phyloP scores from a whole-genome alignment of 1,140 invertebrate species.

The Drosophila paulistorum region DNA sequence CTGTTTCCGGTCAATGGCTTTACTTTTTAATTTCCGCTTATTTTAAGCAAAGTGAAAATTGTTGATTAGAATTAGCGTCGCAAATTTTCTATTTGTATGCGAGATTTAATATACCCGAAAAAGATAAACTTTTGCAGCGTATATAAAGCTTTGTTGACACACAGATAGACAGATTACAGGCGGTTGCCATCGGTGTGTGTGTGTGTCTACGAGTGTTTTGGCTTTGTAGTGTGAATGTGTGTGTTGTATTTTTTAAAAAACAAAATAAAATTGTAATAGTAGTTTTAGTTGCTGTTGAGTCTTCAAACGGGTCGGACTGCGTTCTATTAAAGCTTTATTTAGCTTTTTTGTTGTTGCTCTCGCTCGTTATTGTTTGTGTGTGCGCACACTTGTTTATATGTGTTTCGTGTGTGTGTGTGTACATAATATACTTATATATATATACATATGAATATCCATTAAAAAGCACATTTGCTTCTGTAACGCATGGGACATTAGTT shows the following conservation, averaged over 20 bases:
- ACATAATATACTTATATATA: slow-evolving; percentile 18
- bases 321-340: slow-evolving; percentile 30
- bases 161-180: slow-evolving; percentile 25
- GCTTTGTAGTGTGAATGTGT: slow-evolving; percentile 25
- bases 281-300: slow-evolving; percentile 62
- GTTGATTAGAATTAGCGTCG: too few species aligned
- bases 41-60: too few species aligned
- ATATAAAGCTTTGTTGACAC: slow-evolving; percentile 58
- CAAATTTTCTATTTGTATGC: background rate
- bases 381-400: slow-evolving; percentile 19
- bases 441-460: slow-evolving; percentile 13
- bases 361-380: slow-evolving; percentile 43
- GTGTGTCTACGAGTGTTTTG: slow-evolving; percentile 18
- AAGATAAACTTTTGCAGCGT: background rate
- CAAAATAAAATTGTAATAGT: slow-evolving; percentile 12
- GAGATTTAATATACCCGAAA: background rate
- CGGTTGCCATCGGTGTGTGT: background rate
- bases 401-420: slow-evolving; percentile 41
- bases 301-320: slow-evolving; percentile 60
- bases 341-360: slow-evolving; percentile 48
- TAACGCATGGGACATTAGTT: background rate
- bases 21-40: too few species aligned
- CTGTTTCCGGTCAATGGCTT: too few species aligned
- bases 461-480: background rate
- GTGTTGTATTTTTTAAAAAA: slow-evolving; percentile 58